phyloP scores from a whole-genome alignment of 2,888 invertebrate species.

The Plagiodera versicolora region DNA sequence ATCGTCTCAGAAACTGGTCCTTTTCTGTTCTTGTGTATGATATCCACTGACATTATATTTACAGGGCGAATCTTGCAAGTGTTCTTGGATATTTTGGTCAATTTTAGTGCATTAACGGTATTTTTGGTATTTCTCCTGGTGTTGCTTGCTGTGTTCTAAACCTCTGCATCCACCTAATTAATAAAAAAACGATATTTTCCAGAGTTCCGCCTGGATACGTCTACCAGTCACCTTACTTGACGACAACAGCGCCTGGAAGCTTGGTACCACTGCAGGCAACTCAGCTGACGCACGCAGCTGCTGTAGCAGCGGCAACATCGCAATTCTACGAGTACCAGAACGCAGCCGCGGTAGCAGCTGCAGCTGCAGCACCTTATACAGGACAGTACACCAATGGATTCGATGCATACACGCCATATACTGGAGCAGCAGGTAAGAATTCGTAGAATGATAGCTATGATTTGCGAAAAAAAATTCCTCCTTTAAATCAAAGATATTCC shows the following conservation, averaged over 20 bases:
- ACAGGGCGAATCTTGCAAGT: slow-evolving; percentile 14
- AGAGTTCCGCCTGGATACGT: slow-evolving; percentile 78
- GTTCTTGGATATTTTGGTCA: slow-evolving; percentile 29
- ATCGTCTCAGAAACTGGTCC: not conserved
- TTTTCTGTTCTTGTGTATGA: too few relatives aligned
- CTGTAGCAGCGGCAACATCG: slow-evolving; percentile 75
- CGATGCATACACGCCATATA: slow-evolving; percentile 69
- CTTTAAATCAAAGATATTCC: too few relatives aligned
- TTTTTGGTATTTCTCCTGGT: slow-evolving; percentile 49
- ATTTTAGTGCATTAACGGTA: slow-evolving; percentile 42
- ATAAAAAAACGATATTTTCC: slow-evolving; percentile 42
- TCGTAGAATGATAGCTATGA: not conserved
- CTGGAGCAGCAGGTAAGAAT: slow-evolving; percentile 61
- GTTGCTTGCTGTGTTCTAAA: slow-evolving; percentile 51
- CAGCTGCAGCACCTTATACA: slow-evolving; percentile 65
- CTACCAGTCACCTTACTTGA: slow-evolving; percentile 73
- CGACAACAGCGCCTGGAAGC: slow-evolving; percentile 66
- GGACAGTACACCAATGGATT: slow-evolving; percentile 76
- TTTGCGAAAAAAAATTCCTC: too few relatives aligned
- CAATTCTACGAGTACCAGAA: slow-evolving; percentile 78
- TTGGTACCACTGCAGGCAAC: slow-evolving; percentile 68
- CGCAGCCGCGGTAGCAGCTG: slow-evolving; percentile 69
- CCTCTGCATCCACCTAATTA: not conserved
- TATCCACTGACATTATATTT: too few relatives aligned
- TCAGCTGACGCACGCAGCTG: slow-evolving; percentile 73